These are phyloP conservation scores for Phylloscopus whistleri DNA, from an alignment of 2,113 vertebrate species.

Conservation along the genomic window DNA sequence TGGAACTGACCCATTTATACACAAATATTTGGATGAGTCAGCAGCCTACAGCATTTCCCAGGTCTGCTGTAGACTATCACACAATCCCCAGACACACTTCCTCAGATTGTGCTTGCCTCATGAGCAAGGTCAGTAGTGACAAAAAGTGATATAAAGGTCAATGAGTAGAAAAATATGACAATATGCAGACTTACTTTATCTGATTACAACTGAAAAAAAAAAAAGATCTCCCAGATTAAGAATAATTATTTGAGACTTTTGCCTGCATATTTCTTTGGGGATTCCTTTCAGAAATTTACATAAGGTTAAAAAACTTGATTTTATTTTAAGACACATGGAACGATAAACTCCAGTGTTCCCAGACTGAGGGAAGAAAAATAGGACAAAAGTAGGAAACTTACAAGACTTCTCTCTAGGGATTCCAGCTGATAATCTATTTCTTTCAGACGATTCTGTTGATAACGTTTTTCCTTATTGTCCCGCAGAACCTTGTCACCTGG, in stretches of 20 bases:
- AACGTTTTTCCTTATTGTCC: constrained; percentile 79
- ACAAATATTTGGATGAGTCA: constrained; percentile 47
- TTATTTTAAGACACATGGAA: neutral
- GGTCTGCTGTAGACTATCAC: neutral
- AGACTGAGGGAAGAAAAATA: neutral
- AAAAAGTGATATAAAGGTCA: constrained; percentile 20
- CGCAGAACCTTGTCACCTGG: constrained; percentile 85
- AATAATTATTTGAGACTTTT: neutral
- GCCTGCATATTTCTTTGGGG: neutral
- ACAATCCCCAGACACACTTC: constrained; percentile 21
- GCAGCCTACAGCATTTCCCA: constrained; percentile 41
- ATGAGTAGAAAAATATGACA: neutral
- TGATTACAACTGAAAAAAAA: neutral
- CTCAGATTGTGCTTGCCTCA: constrained; percentile 40
- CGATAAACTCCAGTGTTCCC: neutral
- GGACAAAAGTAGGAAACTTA: neutral
- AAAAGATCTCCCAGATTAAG: neutral
- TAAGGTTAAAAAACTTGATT: neutral
- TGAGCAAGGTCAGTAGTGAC: constrained; percentile 35
- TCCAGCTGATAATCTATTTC: constrained; percentile 88
- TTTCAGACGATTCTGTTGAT: constrained; percentile 80
- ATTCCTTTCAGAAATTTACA: neutral
- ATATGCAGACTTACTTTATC: neutral
- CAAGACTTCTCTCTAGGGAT: constrained; percentile 65
- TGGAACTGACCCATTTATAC: neutral